Base-by-base conservation (phyloP, 2,113 vertebrate species). In the Erythrolamprus reginae region DNA sequence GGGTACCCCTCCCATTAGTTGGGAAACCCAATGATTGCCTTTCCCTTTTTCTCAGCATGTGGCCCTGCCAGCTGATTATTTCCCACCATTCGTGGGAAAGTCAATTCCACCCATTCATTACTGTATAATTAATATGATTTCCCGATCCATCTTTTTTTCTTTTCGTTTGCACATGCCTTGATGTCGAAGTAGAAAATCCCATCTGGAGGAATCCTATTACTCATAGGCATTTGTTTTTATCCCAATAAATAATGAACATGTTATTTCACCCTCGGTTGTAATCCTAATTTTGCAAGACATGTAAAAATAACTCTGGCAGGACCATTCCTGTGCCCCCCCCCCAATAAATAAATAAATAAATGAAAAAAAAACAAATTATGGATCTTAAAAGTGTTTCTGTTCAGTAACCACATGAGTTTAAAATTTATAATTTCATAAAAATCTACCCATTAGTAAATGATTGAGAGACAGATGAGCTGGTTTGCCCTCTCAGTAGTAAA, bases 91-190 rank as follows among this genome's bases (percentile, higher is more conserved):
- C 3, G 10, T 86, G 84, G 58, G 33, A 53, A 87, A 77, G n/a
- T 77, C 65, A 86, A 90, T 53, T 47, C 84, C 82, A 55, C 84
- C 56, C 83, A 53, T 86, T 90, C 56, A 70, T 86, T 77, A 53
- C 61, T 38, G 70, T 52, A 51, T 86, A 70, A 90, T 90, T 77
- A 86, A 90, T 53, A 52, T 90, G 33, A 82, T 82, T 87, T 48
- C 53, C 61, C 3, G n/a, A 50, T 13, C 82, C 13, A 51, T 84
- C 9, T 84, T 28, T 58, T 58, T 24, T 15, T 58, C n/a, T 24
- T 24, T 48, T 19, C 51, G 23, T 42, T 42, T 86, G 24, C 24
- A 51, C 47, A 61, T 90, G 52, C 21, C 53, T 10, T 4, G 33
- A 51, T 38, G 23, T 38, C 15, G 5, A 13, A 51, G 38, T 33